Conservation (phyloP, 2,888 invertebrate species). For the Ethmia dodecea region DNA sequence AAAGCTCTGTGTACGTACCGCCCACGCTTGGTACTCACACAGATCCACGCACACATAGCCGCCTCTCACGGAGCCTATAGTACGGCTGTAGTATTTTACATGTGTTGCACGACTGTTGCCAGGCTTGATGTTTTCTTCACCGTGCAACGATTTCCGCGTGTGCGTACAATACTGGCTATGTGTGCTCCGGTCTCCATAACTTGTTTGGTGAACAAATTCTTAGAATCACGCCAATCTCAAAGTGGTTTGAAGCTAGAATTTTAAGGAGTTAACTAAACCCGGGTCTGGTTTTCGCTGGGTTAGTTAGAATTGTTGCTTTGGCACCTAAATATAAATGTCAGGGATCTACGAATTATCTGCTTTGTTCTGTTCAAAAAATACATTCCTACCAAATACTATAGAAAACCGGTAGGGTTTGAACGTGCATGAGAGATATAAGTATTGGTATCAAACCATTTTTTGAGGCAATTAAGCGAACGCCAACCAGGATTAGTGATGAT, state of each 20-base stretch:
- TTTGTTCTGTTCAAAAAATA: too few relatives aligned
- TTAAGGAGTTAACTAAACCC: too few relatives aligned
- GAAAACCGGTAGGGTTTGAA: too few relatives aligned
- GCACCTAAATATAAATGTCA: too few relatives aligned
- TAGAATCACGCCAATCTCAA: slow-evolving; percentile 56
- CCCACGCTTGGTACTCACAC: slow-evolving; percentile 42
- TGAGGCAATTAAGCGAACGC: background rate
- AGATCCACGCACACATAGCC: slow-evolving; percentile 19
- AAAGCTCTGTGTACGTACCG: slow-evolving; percentile 62
- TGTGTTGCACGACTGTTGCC: slow-evolving; percentile 16
- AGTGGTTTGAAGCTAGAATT: slow-evolving; percentile 42
- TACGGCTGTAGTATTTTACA: too few relatives aligned
- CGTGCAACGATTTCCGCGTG: slow-evolving; percentile 27
- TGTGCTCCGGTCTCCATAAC: slow-evolving; percentile 42
- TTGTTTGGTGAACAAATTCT: slow-evolving; percentile 68
- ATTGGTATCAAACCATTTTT: too few relatives aligned
- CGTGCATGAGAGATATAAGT: too few relatives aligned
- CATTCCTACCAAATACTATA: too few relatives aligned
- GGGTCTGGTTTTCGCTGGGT: too few relatives aligned
- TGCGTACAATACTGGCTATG: slow-evolving; percentile 29
- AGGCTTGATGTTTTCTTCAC: slow-evolving; percentile 13
- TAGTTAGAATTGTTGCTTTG: too few relatives aligned
- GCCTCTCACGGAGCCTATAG: background rate
- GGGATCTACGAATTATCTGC: too few relatives aligned
- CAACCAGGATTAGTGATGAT: background rate